Base-by-base conservation (phyloP, 2,888 invertebrate genomes). In the Tromatobia lineatoria region DNA sequence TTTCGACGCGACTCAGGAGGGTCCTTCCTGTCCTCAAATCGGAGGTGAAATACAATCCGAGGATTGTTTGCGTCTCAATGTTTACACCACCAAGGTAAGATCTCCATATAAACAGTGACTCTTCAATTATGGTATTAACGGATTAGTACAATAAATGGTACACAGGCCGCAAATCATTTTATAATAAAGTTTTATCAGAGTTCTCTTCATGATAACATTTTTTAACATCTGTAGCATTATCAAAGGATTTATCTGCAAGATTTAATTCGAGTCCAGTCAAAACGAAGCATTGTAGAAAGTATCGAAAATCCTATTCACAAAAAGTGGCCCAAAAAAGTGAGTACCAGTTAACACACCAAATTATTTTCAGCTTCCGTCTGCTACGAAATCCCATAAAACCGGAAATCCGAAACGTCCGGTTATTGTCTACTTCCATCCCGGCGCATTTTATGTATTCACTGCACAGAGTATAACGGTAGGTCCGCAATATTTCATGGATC, bases 341-440 rank as follows among this genome's bases (percentile, higher is more conserved):
- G 2, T 34, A 34, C 25, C 7, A 11, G 8, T 15, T 29, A 10
- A 73, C 20, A 25, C 71, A 61, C 42, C 20, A 23, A 75, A 52
- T 66, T 77, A 20, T 64, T 80, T 50, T n/a, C 25, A 86, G 85
- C 69, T 87, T 15, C 84, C 84, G 25, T 23, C 52, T 20, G 20
- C 52, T 10, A 20, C 42, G 10, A 47, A n/a, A 50, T 47, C 57
- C 10, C 54, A 54, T 34, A 25, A 52, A 10, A n/a, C 45, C 11
- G 45, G n/a, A 45, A 67, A 64, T 29, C 4, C 71, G 4, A 83
- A 71, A 2, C 87, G 94, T 13, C 96, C 97, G 0, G 97, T 97
- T 1, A 93, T 97, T 7, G 95, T 97, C 0, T 96, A 94, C 91
- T 95, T 97, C 82, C 97, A 96, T 92, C 95, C 95, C 0, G 97